Percentiles rank a stretch among this genome's conserved stretches.
Conservation (phyloP, 92 coral and sea anemone species). For the Ricordea florida region DNA sequence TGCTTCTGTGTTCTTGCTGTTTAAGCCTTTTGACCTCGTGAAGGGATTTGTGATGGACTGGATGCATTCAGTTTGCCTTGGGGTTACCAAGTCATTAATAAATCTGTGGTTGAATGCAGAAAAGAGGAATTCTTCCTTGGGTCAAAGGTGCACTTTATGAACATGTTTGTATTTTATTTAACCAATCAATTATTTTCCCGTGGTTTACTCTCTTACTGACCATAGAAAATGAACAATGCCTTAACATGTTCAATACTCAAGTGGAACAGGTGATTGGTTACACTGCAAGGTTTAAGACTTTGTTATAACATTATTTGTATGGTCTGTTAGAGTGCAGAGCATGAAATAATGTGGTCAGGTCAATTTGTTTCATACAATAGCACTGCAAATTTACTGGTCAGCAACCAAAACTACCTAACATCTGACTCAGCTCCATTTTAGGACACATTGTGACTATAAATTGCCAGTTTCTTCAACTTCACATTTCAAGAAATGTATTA, state of each 20-base stretch:
- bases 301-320: no score
- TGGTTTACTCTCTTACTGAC: no score
- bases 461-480: not conserved
- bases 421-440: no score
- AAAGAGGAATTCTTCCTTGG: slow-evolving; percentile 39
- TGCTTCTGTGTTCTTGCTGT: slow-evolving; percentile 46
- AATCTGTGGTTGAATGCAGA: slow-evolving; percentile 38
- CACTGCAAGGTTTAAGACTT: no score
- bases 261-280: no score
- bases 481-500: not conserved
- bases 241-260: no score
- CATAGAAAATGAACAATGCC: not conserved
- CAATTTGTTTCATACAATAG: no score
- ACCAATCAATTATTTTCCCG: not conserved
- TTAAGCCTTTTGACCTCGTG: slow-evolving; percentile 34
- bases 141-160: slow-evolving; percentile 18
- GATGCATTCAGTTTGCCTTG: slow-evolving; percentile 61
- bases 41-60: slow-evolving; percentile 53
- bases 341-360: no score
- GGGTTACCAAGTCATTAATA: slow-evolving; percentile 21
- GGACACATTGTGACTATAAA: not conserved
- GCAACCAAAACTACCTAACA: no score
- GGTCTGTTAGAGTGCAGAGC: no score
- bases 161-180: not conserved
- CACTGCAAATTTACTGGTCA: no score